Evolutionary conservation across 2,797 vertebrate genomes (phyloP), one percentile per base, ranked within the genome.

Genomic region (Clarias fuscus): DNA sequence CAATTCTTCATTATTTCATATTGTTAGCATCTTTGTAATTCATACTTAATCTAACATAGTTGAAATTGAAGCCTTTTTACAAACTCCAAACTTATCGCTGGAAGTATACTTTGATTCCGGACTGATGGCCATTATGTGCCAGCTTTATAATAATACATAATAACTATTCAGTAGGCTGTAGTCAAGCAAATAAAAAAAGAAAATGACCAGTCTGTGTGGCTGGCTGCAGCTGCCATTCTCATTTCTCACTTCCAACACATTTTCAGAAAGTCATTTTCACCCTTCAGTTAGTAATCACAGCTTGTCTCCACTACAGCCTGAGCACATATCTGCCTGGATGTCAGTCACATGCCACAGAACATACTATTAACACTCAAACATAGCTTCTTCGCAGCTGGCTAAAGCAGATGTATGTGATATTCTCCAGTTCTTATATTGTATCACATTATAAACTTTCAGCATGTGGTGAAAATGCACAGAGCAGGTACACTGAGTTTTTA

Each of bases 191-290:
- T 4, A 37, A 22, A 68, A 75, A 70, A 67, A 58, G 53, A 83
- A 81, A 80, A 75, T 37, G 70, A 67, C 11, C 30, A 58, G 58
- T 73, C 58, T 56, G 27, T 37, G 67, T 10, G 7, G 17, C 48
- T 73, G 64, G 24, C 75, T 84, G 62, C 56, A 61, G 61, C 62
- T 79, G 78, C 37, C 18, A 72, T 71, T 77, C 61, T 83, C 75
- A 86, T 30, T 78, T 84, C 68, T 83, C 82, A 86, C 59, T 71
- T 84, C 70, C 87, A 83, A 77, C 87, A 85, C 84, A 86, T 88
- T 81, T 88, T 87, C 83, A 67, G 82, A 89, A 90, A 87, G 78
- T 90, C 82, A 90, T 91, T 90, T 83, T 75, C 91, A 90, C 85
- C 83, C 82, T 81, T 82, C 37, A 83, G 85, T 85, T 77, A 82